A percentile compares a stretch with the other conserved stretches of the same genome.
phyloP scores from a whole-genome alignment of 2,888 invertebrate genomes.

The Xylocampa areola region DNA sequence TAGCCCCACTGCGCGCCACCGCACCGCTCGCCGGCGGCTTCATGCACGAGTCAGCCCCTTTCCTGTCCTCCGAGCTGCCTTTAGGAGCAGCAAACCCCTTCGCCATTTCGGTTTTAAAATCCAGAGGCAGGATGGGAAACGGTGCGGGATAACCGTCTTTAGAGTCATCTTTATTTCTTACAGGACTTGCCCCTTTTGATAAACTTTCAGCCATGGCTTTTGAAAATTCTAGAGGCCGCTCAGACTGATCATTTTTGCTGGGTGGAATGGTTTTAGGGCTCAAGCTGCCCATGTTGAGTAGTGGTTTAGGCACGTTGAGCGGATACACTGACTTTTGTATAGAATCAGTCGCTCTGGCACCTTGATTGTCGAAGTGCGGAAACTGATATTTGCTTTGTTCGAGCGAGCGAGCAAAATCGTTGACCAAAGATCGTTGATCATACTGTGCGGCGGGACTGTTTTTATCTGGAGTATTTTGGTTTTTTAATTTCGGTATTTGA shows the following conservation, averaged over 20 bases:
- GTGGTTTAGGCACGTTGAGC: conserved; percentile 84
- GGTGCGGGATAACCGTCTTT: conserved; percentile 76
- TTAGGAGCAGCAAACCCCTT: conserved; percentile 86
- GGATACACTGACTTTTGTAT: conserved; percentile 84
- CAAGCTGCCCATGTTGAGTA: conserved; percentile 81
- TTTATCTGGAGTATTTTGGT: conserved; percentile 85
- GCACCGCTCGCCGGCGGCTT: conserved; percentile 84
- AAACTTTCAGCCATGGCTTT: conserved; percentile 81
- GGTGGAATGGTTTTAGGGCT: conserved; percentile 82
- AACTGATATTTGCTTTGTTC: conserved; percentile 85
- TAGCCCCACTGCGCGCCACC: conserved; percentile 82
- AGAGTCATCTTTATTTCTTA: conserved; percentile 80
- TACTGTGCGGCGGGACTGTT: conserved; percentile 81
- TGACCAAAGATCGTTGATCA: conserved; percentile 82
- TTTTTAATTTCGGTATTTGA: conserved; percentile 95
- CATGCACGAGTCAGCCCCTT: conserved; percentile 85
- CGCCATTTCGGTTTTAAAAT: conserved; percentile 85
- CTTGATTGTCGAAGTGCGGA: conserved; percentile 81
- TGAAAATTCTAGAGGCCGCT: conserved; percentile 79
- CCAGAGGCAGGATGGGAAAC: conserved; percentile 82
- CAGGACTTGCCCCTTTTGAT: conserved; percentile 78
- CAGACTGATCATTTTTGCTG: conserved; percentile 74
- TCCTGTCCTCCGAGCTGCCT: conserved; percentile 82
- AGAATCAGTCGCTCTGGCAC: conserved; percentile 74
- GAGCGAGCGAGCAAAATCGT: conserved; percentile 82